These are phyloP conservation scores for Pitta sordida DNA, from an alignment of 2,113 vertebrate genomes.

Conservation along the genomic window DNA sequence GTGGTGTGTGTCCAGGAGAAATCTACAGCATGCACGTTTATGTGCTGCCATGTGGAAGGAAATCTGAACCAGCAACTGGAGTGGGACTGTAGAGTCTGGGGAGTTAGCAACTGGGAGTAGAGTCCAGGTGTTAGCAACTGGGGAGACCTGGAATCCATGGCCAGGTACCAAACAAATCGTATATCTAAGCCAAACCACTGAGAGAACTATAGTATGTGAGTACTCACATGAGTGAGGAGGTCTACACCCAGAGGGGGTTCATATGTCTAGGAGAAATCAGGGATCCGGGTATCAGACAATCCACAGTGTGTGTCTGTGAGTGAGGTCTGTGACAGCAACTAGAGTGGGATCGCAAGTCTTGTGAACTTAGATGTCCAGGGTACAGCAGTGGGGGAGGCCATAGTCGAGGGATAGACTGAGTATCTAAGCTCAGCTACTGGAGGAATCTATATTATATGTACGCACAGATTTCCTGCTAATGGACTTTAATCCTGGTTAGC, in stretches of 20 bases:
- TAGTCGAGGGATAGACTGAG: background rate
- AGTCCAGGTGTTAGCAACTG: no score
- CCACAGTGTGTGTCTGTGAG: background rate
- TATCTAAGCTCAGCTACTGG: background rate
- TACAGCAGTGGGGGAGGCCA: background rate
- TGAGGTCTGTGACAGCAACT: background rate
- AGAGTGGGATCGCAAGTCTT: background rate
- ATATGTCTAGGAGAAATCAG: accelerated
- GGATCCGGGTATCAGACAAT: background rate
- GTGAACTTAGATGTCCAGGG: background rate
- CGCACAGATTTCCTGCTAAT: background rate
- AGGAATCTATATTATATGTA: background rate
- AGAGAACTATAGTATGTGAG: background rate
- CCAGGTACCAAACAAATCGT: background rate
- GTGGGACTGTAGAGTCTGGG: background rate
- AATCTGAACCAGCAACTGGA: background rate
- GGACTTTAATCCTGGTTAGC: background rate
- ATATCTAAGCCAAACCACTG: background rate
- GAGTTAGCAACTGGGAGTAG: no score
- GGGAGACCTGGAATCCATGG: background rate
- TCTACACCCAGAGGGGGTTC: background rate
- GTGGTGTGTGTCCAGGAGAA: background rate
- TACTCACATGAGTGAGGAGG: background rate
- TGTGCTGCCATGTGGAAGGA: background rate
- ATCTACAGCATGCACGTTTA: background rate